phyloP scores from a whole-genome alignment of 1,140 invertebrate genomes.

The Hyphantria cunea region DNA sequence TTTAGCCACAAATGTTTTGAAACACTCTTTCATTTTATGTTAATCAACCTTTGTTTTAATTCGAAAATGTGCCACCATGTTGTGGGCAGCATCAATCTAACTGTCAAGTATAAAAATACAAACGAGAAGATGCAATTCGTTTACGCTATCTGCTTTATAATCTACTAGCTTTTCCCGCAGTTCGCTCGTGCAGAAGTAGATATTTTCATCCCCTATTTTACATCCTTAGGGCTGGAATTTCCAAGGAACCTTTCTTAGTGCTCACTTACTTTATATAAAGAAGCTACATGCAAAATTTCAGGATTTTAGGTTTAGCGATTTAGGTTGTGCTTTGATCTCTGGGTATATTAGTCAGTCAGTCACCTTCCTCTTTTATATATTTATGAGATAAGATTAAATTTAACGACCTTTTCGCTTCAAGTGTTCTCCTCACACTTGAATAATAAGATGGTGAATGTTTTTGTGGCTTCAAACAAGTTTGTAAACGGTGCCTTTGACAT shows the following conservation, averaged over 20 bases:
- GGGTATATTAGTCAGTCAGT: too few species aligned
- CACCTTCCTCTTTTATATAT: too few species aligned
- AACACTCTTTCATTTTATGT: conserved; percentile 30
- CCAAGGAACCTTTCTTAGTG: too few species aligned
- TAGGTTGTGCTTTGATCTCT: too few species aligned
- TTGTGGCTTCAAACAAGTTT: conserved; percentile 9
- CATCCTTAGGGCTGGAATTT: too few species aligned
- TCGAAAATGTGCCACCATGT: conserved; percentile 29
- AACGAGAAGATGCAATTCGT: conserved; percentile 9
- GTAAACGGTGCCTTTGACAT: conserved; percentile 1
- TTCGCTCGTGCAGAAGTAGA: too few species aligned
- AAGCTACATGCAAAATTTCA: too few species aligned
- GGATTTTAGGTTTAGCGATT: too few species aligned
- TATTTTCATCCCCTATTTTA: too few species aligned
- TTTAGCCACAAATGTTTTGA: conserved; percentile 11
- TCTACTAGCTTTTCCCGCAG: too few species aligned
- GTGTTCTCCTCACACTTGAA: neutral
- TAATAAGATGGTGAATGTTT: conserved; percentile 8
- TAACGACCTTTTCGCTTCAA: conserved; percentile 8
- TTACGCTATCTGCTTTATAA: conserved; percentile 33
- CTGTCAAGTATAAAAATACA: conserved; percentile 31
- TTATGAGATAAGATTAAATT: too few species aligned
- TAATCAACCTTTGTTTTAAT: conserved; percentile 42
- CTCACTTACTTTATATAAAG: too few species aligned
- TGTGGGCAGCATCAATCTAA: conserved; percentile 35